Percentiles rank a stretch among this genome's conserved stretches.
Evolutionary conservation across 1,140 invertebrate species (phyloP).

Genomic region (Drosophila nigrodunni): DNA sequence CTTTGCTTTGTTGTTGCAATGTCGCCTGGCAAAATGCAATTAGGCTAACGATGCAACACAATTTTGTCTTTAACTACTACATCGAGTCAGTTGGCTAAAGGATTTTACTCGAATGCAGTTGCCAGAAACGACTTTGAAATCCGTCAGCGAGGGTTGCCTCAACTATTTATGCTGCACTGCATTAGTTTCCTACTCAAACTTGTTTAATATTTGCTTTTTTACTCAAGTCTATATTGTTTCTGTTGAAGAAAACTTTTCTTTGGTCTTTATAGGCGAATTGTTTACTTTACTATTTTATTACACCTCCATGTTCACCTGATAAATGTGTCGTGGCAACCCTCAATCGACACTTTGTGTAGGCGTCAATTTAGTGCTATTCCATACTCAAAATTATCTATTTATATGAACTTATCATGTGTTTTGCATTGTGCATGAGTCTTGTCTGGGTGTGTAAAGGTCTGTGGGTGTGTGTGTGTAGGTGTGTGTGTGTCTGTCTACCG

Average conservation of each 20-base stretch:
- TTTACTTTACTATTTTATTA: not conserved
- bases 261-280: no score
- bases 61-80: constrained; percentile 79
- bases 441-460: not conserved
- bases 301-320: not conserved
- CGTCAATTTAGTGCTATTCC: constrained; percentile 4
- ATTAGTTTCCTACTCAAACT: no score
- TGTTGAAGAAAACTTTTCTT: no score
- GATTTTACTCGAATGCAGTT: constrained; percentile 10
- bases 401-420: constrained; percentile 9
- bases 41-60: constrained; percentile 81
- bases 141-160: constrained; percentile 10
- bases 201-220: no score
- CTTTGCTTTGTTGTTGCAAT: constrained; percentile 34
- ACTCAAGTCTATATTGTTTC: no score
- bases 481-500: constrained; percentile 20
- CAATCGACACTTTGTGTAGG: not conserved
- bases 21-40: constrained; percentile 71
- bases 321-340: not conserved
- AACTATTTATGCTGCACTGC: not conserved
- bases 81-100: constrained; percentile 28
- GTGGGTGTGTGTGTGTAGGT: not conserved
- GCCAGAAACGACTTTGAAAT: constrained; percentile 1
- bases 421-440: not conserved
- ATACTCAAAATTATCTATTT: constrained; percentile 36